Conservation (phyloP, 2,888 invertebrate species). For the Orthosia cruda region DNA sequence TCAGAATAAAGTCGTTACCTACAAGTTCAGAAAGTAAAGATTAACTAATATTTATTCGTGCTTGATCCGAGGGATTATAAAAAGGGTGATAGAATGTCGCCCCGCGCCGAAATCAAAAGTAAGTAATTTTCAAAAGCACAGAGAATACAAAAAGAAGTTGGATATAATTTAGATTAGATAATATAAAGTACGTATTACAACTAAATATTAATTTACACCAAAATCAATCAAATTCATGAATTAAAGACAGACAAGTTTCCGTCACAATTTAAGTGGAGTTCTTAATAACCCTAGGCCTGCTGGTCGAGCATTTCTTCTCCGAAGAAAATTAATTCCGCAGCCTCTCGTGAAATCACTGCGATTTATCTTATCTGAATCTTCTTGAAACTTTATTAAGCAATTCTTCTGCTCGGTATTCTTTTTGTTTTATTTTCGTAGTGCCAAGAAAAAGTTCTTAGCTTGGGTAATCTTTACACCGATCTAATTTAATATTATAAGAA, state of each 20-base stretch:
- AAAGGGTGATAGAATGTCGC: neutral
- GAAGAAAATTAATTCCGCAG: constrained; percentile 13
- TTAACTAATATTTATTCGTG: neutral
- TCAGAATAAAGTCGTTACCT: neutral
- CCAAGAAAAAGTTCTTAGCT: neutral
- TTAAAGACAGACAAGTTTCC: constrained; percentile 3
- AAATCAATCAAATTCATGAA: constrained; percentile 28
- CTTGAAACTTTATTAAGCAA: constrained; percentile 25
- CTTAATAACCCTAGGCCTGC: neutral
- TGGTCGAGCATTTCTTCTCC: constrained; percentile 15
- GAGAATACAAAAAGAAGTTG: neutral
- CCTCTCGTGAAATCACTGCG: constrained; percentile 17
- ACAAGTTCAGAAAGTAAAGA: neutral
- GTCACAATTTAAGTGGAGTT: constrained; percentile 4
- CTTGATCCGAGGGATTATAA: neutral
- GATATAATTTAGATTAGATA: neutral
- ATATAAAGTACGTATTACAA: neutral
- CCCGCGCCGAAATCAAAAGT: too few species aligned
- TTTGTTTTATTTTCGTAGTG: neutral
- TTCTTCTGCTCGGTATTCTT: neutral
- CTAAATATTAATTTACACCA: constrained; percentile 2
- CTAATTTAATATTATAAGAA: too few species aligned
- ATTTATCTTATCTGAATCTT: constrained; percentile 26
- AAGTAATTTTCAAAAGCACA: neutral
- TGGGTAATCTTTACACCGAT: too few species aligned